Percentiles rank a stretch among this genome's conserved stretches.
Conservation (phyloP, 2,113 vertebrate species). For the Poecilia latipinna region DNA sequence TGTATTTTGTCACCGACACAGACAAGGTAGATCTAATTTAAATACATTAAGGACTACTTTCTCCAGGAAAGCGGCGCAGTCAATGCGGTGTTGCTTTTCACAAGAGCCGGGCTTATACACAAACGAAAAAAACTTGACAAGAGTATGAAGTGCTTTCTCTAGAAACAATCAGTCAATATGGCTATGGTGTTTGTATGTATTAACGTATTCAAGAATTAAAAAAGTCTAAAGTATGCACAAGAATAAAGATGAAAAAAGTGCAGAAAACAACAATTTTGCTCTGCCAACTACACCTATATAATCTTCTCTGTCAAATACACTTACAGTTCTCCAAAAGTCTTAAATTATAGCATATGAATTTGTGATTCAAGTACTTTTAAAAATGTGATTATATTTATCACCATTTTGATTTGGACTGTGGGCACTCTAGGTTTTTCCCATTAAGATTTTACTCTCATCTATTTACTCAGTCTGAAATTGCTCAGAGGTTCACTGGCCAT, state of each 20-base stretch:
- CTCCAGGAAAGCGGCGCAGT: no score
- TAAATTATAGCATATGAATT: constrained; percentile 4
- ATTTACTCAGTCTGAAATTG: no score
- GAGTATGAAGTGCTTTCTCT: constrained; percentile 17
- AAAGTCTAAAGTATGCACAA: background rate
- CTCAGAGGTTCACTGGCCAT: no score
- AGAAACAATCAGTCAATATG: constrained; percentile 10
- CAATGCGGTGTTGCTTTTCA: constrained; percentile 16
- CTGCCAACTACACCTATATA: constrained; percentile 54
- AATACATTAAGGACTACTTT: no score
- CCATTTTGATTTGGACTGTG: no score
- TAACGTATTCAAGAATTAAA: background rate
- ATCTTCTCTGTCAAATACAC: constrained; percentile 49
- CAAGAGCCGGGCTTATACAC: constrained; percentile 24
- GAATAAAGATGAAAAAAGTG: constrained; percentile 6
- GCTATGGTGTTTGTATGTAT: background rate
- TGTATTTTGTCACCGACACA: constrained; percentile 21
- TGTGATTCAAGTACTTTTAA: no score
- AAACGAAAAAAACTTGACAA: constrained; percentile 19
- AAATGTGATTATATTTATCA: no score
- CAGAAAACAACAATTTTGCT: constrained; percentile 53
- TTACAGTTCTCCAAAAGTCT: constrained; percentile 26
- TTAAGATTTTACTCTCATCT: no score
- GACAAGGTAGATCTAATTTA: constrained; percentile 10
- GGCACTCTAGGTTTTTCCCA: no score